Evolutionary conservation across 2,797 vertebrate species (phyloP).

Genomic region (Anniella stebbinsi): DNA sequence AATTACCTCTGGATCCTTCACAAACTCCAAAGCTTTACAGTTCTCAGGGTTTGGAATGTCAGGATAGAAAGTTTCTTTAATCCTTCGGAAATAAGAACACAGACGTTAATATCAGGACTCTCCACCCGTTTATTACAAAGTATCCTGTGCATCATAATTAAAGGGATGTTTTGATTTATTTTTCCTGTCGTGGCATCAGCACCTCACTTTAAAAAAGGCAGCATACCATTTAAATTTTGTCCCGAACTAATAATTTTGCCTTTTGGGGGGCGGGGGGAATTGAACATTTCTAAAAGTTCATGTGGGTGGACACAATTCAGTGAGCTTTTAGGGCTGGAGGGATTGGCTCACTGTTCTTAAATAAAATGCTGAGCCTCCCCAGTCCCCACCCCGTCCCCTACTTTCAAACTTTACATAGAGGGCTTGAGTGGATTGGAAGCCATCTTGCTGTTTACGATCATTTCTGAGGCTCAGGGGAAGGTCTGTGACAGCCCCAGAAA

Average conservation of each 20-base stretch:
- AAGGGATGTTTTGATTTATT: too few species aligned
- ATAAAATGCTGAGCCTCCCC: background rate
- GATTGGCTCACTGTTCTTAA: background rate
- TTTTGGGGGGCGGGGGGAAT: background rate
- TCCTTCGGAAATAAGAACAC: constrained; percentile 81
- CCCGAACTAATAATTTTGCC: background rate
- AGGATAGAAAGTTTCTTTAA: constrained; percentile 95
- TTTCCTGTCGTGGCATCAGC: background rate
- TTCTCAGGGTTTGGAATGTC: constrained; percentile 96
- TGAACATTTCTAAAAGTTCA: background rate
- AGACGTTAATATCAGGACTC: constrained; percentile 48
- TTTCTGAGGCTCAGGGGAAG: too few species aligned
- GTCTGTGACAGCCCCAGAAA: too few species aligned
- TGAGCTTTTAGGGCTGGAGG: background rate
- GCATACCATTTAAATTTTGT: too few species aligned
- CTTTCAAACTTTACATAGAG: too few species aligned
- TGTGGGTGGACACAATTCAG: too few species aligned
- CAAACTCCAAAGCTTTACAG: constrained; percentile 83
- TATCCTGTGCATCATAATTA: background rate
- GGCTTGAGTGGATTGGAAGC: too few species aligned
- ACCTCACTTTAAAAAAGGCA: background rate
- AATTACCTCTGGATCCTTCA: constrained; percentile 83
- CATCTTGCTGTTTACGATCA: too few species aligned
- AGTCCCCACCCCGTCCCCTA: too few species aligned
- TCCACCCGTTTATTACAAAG: background rate